A percentile compares a stretch with the other conserved stretches of the same genome.
These are phyloP conservation scores for Ianthella basta DNA, from an alignment of 37 sponge, comb jelly and placozoan species.

Conservation along the genomic window DNA sequence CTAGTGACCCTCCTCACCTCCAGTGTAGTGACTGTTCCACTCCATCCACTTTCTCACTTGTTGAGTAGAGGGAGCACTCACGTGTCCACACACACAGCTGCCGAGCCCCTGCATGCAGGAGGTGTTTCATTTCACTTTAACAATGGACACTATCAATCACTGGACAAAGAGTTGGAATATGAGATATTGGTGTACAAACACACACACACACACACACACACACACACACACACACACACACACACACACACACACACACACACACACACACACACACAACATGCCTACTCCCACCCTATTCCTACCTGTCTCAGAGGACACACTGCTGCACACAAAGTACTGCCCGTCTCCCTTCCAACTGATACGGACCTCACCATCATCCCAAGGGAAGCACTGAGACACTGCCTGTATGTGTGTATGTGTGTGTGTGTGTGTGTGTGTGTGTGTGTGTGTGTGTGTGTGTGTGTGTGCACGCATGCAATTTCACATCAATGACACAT, in stretches of 20 bases:
- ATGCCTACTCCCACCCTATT: not conserved
- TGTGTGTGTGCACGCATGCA: no score
- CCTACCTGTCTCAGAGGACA: constrained; percentile 69
- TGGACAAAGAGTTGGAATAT: no score
- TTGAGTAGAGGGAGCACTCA: constrained; percentile 86
- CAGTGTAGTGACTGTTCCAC: constrained; percentile 85
- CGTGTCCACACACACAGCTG: constrained; percentile 83
- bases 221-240: not conserved
- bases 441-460: no score
- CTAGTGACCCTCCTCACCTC: constrained; percentile 65
- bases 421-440: no score
- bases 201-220: not conserved
- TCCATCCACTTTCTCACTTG: constrained; percentile 75
- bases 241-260: constrained; percentile 15
- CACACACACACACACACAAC: not conserved
- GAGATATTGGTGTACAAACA: no score
- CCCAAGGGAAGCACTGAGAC: constrained; percentile 55
- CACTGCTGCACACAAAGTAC: constrained; percentile 80
- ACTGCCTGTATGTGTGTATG: constrained; percentile 43
- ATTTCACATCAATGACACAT: no score
- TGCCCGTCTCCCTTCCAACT: constrained; percentile 98
- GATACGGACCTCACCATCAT: constrained; percentile 71
- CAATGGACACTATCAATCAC: not conserved
- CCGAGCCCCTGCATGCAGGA: constrained; percentile 37
- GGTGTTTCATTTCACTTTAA: not conserved